Evolutionary conservation across 1,140 invertebrate species (phyloP).

Genomic region (Arion vulgaris): DNA sequence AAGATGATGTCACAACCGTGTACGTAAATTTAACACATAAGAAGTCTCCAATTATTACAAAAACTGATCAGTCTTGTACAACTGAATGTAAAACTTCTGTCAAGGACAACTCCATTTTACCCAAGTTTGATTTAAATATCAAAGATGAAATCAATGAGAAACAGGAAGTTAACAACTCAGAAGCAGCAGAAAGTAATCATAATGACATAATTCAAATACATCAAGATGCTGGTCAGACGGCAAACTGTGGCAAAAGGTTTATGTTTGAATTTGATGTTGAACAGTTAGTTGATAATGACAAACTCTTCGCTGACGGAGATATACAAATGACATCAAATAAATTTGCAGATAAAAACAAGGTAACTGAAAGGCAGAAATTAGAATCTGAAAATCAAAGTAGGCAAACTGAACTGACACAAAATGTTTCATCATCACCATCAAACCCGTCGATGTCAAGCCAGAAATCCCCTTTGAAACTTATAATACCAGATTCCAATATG

Average conservation of each 20-base stretch:
- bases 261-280: slow-evolving; percentile 9
- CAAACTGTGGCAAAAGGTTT: background rate
- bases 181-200: background rate
- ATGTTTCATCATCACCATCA: background rate
- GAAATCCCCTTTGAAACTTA: background rate
- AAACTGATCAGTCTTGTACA: background rate
- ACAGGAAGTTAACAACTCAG: background rate
- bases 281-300: background rate
- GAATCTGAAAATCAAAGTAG: background rate
- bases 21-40: slow-evolving; percentile 23
- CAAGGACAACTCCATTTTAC: background rate
- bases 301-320: background rate
- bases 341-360: background rate
- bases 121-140: background rate
- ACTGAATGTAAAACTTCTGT: background rate
- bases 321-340: background rate
- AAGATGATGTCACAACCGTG: slow-evolving; percentile 22
- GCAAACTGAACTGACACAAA: background rate
- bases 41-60: background rate
- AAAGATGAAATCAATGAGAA: background rate
- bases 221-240: background rate
- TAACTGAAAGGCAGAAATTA: background rate
- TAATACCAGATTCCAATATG: background rate
- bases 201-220: background rate
- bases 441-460: no score